phyloP scores from a whole-genome alignment of 2,888 invertebrate genomes.

The Andrena fulva region DNA sequence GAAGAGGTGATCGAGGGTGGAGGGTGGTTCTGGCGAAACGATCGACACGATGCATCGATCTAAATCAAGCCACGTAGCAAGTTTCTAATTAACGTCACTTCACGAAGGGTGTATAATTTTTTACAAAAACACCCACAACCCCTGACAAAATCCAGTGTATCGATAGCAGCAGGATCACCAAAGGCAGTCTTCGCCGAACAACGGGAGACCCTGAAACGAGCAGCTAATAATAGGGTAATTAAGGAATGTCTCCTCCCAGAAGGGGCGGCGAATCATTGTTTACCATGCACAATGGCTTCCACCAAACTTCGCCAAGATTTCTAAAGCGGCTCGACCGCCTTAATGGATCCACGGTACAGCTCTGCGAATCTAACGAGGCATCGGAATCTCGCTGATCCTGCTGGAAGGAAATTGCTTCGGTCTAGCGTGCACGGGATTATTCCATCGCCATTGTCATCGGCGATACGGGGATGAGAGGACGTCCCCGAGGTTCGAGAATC shows the following conservation, averaged over 20 bases:
- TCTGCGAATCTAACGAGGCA: constrained; percentile 22
- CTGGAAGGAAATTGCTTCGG: constrained; percentile 14
- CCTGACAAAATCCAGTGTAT: background rate
- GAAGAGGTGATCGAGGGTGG: background rate
- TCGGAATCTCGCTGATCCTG: constrained; percentile 1
- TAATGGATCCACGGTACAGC: constrained; percentile 14
- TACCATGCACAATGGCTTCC: constrained; percentile 74
- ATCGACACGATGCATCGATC: too few species aligned
- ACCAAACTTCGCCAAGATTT: constrained; percentile 71
- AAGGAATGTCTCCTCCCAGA: constrained; percentile 61
- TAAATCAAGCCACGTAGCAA: too few species aligned
- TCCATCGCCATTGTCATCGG: constrained; percentile 21
- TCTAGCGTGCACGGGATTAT: background rate
- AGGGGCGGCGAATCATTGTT: constrained; percentile 76
- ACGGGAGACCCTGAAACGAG: constrained; percentile 26
- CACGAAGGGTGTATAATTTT: too few species aligned
- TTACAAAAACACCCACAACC: background rate
- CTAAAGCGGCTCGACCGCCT: constrained; percentile 63
- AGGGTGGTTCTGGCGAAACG: too few species aligned
- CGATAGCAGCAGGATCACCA: background rate
- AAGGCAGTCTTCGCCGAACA: background rate
- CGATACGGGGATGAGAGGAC: constrained; percentile 27
- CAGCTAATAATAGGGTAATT: constrained; percentile 66
- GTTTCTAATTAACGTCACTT: too few species aligned
- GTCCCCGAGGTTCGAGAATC: background rate